Percentiles rank a stretch among this genome's conserved stretches.
phyloP scores from a whole-genome alignment of 1,140 invertebrate species.

The Coenobita brevimanus region DNA sequence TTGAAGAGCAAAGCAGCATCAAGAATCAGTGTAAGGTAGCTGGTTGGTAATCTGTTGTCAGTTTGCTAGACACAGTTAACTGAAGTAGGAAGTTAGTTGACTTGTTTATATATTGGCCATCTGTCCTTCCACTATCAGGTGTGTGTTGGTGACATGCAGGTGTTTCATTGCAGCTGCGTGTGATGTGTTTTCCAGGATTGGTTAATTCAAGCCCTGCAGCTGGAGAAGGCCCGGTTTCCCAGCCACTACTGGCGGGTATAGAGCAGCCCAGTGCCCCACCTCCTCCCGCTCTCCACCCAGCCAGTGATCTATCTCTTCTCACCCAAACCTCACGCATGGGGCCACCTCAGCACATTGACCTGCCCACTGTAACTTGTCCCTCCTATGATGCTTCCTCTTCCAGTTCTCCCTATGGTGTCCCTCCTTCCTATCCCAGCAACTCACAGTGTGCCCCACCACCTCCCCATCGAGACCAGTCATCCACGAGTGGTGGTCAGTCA shows the following conservation, averaged over 20 bases:
- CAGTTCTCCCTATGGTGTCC: conserved; percentile 15
- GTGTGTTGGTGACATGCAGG: conserved; percentile 71
- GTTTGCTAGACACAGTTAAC: too few relatives aligned
- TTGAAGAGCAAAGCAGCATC: too few relatives aligned
- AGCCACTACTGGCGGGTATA: conserved; percentile 86
- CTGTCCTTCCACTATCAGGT: conserved; percentile 78
- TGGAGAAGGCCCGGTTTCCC: conserved; percentile 87
- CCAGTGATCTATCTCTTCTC: conserved; percentile 30
- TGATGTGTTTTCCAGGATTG: conserved; percentile 76
- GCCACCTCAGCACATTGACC: conserved; percentile 2
- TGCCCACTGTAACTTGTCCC: conserved; percentile 23
- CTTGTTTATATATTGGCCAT: conserved; percentile 39
- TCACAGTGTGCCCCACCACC: conserved; percentile 5
- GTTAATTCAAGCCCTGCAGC: conserved; percentile 85
- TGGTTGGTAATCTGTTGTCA: too few relatives aligned
- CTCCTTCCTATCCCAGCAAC: too few relatives aligned
- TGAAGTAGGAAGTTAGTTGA: not conserved
- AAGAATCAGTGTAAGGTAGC: too few relatives aligned
- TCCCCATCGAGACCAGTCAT: conserved; percentile 22
- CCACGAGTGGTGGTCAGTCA: conserved; percentile 9
- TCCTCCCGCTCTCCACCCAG: not conserved
- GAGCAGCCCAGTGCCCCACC: conserved; percentile 40
- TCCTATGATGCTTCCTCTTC: conserved; percentile 40
- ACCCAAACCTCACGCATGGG: not conserved
- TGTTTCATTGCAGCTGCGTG: conserved; percentile 65